Base-by-base conservation (phyloP, 2,113 vertebrate genomes). In the Leptobrachium ailaonicum region DNA sequence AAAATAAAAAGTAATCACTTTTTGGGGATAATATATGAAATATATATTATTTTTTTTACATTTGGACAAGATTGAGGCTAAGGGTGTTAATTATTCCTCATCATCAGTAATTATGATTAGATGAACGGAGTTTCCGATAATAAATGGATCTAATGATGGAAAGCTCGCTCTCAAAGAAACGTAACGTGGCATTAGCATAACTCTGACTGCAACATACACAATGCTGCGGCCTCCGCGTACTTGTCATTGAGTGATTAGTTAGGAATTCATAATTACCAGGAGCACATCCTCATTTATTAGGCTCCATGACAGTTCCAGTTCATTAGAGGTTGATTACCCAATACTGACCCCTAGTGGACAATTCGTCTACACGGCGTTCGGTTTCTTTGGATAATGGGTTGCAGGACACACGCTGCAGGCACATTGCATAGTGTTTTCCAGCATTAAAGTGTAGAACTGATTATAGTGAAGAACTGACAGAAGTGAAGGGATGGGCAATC, bases 211-310 rank as follows among this genome's bases (percentile, higher is more conserved):
- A 92, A 92, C 91, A 85, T 90, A 90, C 88, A 87, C 84, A 89
- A 90, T 90, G 87, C 86, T 14, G 84, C 85, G 89, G 92, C 89
- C 89, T 89, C 86, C 87, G 90, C 91, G 90, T 89, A 90, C 92
- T 89, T 96, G 96, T 95, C 96, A 94, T 88, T 96, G 95, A 97
- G 91, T 91, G 96, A 98, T 98, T 96, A 96, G 95, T 93, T 85
- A 92, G 85, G 95, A 98, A 98, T 97, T 93, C 94, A 95, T 96
- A 98, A 97, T 96, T 95, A 96, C 94, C 91, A 88, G 92, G 93
- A 91, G 89, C 88, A 92, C 90, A 87, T 85, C 86, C 89, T 93
- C 95, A 97, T 97, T 96, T 95, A 95, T 95, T 93, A 94, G 88
- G 90, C 89, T 92, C 91, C 86, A 85, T 90, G 91, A 94, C 93